These are phyloP conservation scores for Tromatobia lineatoria DNA, from an alignment of 2,888 invertebrate species.

Conservation along the genomic window DNA sequence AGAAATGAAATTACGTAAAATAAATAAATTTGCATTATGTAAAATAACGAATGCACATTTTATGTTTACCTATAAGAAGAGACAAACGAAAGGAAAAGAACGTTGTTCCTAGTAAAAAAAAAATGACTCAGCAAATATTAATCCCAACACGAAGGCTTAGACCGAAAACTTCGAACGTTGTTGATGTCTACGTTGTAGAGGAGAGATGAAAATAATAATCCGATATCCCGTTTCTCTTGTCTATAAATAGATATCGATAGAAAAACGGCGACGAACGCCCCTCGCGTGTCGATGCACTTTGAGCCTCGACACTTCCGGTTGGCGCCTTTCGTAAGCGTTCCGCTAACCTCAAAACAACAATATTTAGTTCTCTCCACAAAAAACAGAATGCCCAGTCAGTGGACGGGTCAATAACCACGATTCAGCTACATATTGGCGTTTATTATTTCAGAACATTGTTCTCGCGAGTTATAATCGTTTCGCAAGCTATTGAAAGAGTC, in stretches of 20 bases:
- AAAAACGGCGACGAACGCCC: not conserved
- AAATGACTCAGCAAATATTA: too few species aligned
- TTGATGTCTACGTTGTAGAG: not conserved
- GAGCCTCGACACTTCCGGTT: not conserved
- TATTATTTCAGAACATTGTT: not conserved
- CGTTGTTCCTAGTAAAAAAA: too few species aligned
- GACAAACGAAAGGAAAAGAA: too few species aligned
- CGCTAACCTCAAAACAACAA: not conserved
- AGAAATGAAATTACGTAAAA: too few species aligned
- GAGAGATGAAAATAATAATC: not conserved
- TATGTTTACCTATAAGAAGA: too few species aligned
- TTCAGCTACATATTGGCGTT: not conserved
- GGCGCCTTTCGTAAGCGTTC: not conserved
- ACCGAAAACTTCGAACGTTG: not conserved
- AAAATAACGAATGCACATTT: too few species aligned
- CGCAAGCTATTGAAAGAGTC: conserved; percentile 9
- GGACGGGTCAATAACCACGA: not conserved
- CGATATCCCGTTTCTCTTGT: not conserved
- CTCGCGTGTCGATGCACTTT: conserved; percentile 1
- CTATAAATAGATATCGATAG: not conserved
- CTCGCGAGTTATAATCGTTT: not conserved
- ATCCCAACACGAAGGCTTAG: not conserved
- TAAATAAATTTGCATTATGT: too few species aligned
- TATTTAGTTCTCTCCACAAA: not conserved
- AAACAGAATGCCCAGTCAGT: not conserved